A percentile compares a stretch with the other conserved stretches of the same genome.
These are phyloP conservation scores for Muscicapa adusta DNA, from an alignment of 2,113 vertebrate genomes.

Conservation along the genomic window DNA sequence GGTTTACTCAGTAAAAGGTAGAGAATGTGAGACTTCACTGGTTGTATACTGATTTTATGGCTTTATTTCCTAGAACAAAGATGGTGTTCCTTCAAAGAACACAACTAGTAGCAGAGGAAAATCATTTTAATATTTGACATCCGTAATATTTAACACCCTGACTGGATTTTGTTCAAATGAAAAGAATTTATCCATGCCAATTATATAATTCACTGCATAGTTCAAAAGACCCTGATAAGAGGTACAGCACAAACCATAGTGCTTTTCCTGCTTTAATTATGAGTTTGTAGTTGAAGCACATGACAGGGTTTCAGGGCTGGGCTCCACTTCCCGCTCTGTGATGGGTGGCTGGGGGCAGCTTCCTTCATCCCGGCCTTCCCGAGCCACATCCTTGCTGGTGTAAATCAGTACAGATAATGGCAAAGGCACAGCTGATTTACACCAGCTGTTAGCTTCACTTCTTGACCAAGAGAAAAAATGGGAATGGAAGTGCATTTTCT, in stretches of 20 bases:
- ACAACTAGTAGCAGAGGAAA: constrained; percentile 25
- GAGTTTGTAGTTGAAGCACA: constrained; percentile 13
- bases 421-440: not conserved
- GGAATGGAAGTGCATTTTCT: not conserved
- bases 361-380: constrained; percentile 18
- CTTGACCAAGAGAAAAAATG: not conserved
- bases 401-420: not conserved
- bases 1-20: constrained; percentile 44
- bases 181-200: constrained; percentile 67
- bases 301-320: constrained; percentile 31
- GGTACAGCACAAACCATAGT: constrained; percentile 36
- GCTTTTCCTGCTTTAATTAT: constrained; percentile 53
- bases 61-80: constrained; percentile 72
- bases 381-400: constrained; percentile 8
- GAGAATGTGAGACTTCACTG: constrained; percentile 26
- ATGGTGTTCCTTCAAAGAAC: constrained; percentile 56
- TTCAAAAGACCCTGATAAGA: constrained; percentile 63
- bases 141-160: not conserved
- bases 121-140: constrained; percentile 61
- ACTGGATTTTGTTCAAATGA: constrained; percentile 57
- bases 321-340: constrained; percentile 5
- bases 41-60: not conserved
- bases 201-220: constrained; percentile 58
- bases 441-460: not conserved
- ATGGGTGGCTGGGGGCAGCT: not conserved